These are phyloP conservation scores for Phalanger gymnotis DNA, from an alignment of 2,797 vertebrate species.

Conservation along the genomic window DNA sequence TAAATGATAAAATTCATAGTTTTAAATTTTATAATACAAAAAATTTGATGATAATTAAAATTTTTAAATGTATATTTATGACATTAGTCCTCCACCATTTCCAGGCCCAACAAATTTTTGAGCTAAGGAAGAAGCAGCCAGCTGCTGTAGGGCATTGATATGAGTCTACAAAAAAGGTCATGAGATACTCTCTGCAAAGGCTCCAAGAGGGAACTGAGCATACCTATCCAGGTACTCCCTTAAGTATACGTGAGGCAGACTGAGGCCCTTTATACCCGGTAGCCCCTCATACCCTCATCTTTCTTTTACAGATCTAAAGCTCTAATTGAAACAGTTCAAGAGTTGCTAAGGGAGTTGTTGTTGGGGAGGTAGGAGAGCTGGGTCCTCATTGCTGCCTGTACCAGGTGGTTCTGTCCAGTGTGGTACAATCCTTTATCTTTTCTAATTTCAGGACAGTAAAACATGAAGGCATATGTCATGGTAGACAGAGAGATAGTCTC, in stretches of 20 bases:
- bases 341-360: background rate
- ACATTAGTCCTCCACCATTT: too few species aligned
- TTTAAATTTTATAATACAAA: too few species aligned
- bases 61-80: too few species aligned
- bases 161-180: too few species aligned
- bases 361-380: background rate
- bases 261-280: background rate
- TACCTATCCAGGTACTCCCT: too few species aligned
- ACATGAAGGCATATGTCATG: background rate
- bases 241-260: background rate
- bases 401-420: background rate
- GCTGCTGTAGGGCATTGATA: too few species aligned
- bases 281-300: background rate
- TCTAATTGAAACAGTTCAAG: background rate
- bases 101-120: too few species aligned
- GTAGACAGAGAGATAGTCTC: background rate
- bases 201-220: too few species aligned
- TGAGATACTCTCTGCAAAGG: too few species aligned
- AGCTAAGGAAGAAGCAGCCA: too few species aligned
- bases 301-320: background rate
- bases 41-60: too few species aligned
- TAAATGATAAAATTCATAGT: too few species aligned
- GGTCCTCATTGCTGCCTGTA: background rate
- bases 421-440: background rate
- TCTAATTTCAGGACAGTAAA: background rate